Evolutionary conservation across 2,113 vertebrate species (phyloP), one percentile per base, ranked within the genome.

Genomic region (Rhinichthys klamathensis): DNA sequence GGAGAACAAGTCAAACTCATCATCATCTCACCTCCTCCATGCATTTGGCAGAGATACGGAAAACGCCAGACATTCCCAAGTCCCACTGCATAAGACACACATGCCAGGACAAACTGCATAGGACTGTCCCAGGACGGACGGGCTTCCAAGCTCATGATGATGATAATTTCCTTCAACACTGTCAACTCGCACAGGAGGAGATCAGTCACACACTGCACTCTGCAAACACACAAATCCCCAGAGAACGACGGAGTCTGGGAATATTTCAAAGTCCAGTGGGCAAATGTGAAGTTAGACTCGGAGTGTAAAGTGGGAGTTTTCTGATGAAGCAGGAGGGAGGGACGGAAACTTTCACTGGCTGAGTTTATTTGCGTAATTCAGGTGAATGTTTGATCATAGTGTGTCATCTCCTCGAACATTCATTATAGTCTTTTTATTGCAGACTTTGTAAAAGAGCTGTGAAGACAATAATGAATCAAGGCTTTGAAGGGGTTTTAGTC

Each of bases 1-100:
- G 67, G 67, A 70, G 67, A 23, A 23, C 9, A 4, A 69, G 16
- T 27, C 63, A 56, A 76, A 58, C 12, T 41, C n/a, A 49, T 30
- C n/a, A 61, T 58, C n/a, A 3, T 60, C 97, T 96, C 91, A 99
- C 98, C 98, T 93, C 98, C 98, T 84, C 98, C 97, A 0, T 98
- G 96, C 96, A 96, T 95, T 88, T 99, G 98, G 89, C 97, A 99
- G 32, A 99, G 93, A 90, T 99, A 99, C 0, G 98, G 97, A 89
- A 99, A 99, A 51, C 98, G 93, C 98, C 98, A 99, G 44, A 99
- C 97, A 18, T 99, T 99, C 13, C 98, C 98, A 86, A 99, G 92
- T 30, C 98, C 98, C 63, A 99, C 96, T 0, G 97, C 96, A 23
- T 96, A 99, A 0, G 97, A 98, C 58, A 99, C 95, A 89, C 98